Base-by-base conservation (phyloP, 2,888 invertebrate genomes). In the Cerceris ruficornis region DNA sequence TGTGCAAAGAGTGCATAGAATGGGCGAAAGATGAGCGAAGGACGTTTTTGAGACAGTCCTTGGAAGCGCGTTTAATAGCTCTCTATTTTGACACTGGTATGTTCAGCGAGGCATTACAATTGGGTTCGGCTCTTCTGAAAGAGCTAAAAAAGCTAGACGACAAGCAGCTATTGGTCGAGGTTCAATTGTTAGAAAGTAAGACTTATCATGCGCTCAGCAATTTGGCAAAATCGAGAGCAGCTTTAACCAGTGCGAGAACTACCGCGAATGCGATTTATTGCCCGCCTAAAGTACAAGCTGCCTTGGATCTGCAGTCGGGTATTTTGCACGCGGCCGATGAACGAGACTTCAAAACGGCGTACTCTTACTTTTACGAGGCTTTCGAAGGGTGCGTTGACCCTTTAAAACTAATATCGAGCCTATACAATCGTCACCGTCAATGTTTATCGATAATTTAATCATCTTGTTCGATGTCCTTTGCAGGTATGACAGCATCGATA, bases 211-310 rank as follows among this genome's bases (percentile, higher is more conserved):
- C 98, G 69, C 94, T 99, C 82, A 97, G 98, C 91, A 99, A 99
- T 93, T 94, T 99, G 91, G 98, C 98, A 6, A 99, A 98, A 91
- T 98, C 98, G 9, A 94, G 99, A 85, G 99, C 99, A 62, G 99
- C 99, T 0, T 93, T 99, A 61, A 99, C 99, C 13, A 99, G 99
- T 54, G 99, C 98, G 6, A 95, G 99, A 88, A 99, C 99, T n/a
- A 99, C 99, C 61, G 99, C 99, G 7, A 99, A 99, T 93, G 98
- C 99, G 11, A 99, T 99, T 89, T 99, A 99, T 93, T 99, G 99
- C 93, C 98, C 99, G 80, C 99, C 99, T 0, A 98, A 98, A 93
- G 96, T 99, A 94, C 99, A 99, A 93, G 98, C 99, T 8, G 97
- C 98, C 9, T 94, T 99, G 52, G 99, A 99, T 93, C 94, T 99